A percentile compares a stretch with the other conserved stretches of the same genome.
Conservation (phyloP, 2,888 invertebrate species). For the Thecophora atra region DNA sequence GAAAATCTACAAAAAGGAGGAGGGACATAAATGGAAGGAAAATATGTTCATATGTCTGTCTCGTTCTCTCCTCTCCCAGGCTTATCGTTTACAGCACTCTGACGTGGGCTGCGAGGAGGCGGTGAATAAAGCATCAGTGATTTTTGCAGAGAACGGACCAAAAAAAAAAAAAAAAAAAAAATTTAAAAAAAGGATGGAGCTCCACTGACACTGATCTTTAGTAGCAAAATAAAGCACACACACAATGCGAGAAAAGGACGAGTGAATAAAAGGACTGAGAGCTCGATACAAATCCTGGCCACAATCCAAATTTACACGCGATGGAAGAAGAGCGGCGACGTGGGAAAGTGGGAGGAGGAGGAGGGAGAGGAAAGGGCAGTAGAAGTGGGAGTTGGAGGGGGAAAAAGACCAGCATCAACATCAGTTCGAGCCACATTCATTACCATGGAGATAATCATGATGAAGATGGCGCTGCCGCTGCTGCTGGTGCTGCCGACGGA, state of each 20-base stretch:
- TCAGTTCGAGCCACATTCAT: not conserved
- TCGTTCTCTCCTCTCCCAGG: too few species aligned
- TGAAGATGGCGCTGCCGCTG: not conserved
- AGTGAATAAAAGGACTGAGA: too few species aligned
- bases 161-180: too few species aligned
- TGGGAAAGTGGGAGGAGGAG: not conserved
- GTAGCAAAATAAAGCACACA: not conserved
- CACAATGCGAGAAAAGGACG: not conserved
- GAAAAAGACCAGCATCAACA: not conserved
- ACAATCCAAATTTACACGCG: conserved; percentile 31
- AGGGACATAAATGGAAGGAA: not conserved
- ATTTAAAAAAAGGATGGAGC: not conserved
- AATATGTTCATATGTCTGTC: not conserved
- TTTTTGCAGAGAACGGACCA: not conserved
- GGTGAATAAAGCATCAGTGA: too few species aligned
- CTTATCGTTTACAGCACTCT: too few species aligned
- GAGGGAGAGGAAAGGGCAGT: too few species aligned
- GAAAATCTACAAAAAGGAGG: not conserved
- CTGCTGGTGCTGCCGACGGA: too few species aligned
- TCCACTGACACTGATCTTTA: not conserved
- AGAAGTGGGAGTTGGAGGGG: not conserved
- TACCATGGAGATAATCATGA: not conserved
- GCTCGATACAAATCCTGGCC: conserved; percentile 16
- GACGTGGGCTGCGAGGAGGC: too few species aligned
- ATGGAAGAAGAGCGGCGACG: conserved; percentile 3